A percentile compares a stretch with the other conserved stretches of the same genome.
phyloP scores from a whole-genome alignment of 2,113 vertebrate species.

The Copsychus sechellarum region DNA sequence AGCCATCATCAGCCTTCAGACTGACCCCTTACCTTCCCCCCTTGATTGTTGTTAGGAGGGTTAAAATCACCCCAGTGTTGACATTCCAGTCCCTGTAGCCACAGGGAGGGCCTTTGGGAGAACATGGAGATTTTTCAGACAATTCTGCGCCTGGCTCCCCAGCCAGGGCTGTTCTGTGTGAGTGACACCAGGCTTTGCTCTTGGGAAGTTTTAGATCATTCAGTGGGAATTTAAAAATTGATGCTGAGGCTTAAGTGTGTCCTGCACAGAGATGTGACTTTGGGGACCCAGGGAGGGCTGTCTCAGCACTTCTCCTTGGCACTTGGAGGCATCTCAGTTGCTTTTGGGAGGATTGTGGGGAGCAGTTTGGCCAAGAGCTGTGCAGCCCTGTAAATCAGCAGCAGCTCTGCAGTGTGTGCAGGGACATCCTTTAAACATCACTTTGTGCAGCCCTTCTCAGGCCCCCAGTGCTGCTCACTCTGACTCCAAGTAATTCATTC shows the following conservation, averaged over 20 bases:
- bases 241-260: background rate
- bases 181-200: background rate
- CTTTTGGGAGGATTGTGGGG: background rate
- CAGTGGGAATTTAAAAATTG: background rate
- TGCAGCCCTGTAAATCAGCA: background rate
- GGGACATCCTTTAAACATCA: background rate
- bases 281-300: background rate
- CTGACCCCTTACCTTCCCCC: background rate
- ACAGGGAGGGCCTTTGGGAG: background rate
- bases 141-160: background rate
- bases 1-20: background rate
- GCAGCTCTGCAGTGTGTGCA: background rate
- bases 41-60: background rate
- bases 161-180: background rate
- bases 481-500: background rate
- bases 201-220: background rate
- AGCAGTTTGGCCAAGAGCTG: background rate
- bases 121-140: background rate
- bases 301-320: background rate
- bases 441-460: background rate
- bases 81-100: background rate
- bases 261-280: background rate
- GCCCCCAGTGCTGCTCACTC: background rate
- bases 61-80: background rate
- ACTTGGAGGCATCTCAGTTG: background rate